phyloP scores from a whole-genome alignment of 2,888 invertebrate species.

The Anoplius nigerrimus region DNA sequence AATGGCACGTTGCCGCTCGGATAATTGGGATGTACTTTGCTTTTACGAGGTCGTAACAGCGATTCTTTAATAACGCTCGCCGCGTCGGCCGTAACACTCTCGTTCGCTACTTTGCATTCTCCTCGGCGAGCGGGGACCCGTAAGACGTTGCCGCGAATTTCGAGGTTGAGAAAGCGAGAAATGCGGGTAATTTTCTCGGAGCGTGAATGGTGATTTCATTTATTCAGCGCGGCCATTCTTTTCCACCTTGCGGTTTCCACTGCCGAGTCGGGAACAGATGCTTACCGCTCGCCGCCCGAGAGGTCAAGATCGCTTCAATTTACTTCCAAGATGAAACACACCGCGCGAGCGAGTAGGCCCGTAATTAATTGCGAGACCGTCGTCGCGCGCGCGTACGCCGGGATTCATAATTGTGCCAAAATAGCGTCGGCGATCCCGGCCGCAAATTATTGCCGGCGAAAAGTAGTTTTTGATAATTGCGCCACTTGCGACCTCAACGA shows the following conservation, averaged over 20 bases:
- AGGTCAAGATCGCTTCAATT: slow-evolving; percentile 53
- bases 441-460: no score
- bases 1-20: no score
- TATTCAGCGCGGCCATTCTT: not conserved
- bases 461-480: no score
- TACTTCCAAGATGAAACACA: slow-evolving; percentile 31
- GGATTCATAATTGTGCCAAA: slow-evolving; percentile 37
- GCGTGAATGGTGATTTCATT: not conserved
- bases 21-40: no score
- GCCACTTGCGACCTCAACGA: no score
- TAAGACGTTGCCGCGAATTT: no score
- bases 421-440: slow-evolving; percentile 27
- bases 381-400: slow-evolving; percentile 17
- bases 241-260: not conserved
- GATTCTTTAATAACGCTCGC: no score
- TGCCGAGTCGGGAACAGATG: slow-evolving; percentile 8
- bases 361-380: slow-evolving; percentile 49
- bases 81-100: not conserved
- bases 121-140: not conserved
- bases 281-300: slow-evolving; percentile 36
- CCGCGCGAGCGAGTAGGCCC: slow-evolving; percentile 9
- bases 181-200: not conserved
- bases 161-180: no score
- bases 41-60: no score
- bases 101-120: not conserved